phyloP scores from a whole-genome alignment of 2,113 vertebrate genomes.

The Suricata suricatta region DNA sequence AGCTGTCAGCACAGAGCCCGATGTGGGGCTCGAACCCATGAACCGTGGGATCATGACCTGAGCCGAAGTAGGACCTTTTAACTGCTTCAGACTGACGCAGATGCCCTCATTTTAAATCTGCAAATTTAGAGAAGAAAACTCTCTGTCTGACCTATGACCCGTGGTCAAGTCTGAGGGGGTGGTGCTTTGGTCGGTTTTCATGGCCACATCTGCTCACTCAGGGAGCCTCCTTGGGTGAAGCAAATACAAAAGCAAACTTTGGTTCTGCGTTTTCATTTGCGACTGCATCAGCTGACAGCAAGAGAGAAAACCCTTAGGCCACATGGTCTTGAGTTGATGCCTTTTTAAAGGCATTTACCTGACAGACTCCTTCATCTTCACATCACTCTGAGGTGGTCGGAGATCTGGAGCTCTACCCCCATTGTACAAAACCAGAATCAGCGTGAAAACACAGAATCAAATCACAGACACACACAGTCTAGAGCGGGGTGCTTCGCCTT shows the following conservation, averaged over 20 bases:
- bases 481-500: neutral
- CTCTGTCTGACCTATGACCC: neutral
- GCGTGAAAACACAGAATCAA: neutral
- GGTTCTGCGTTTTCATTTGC: neutral
- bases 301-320: neutral
- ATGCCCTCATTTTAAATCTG: neutral
- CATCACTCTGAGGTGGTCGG: slow-evolving; percentile 28
- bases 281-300: neutral
- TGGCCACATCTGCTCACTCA: neutral
- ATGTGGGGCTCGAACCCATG: fast-evolving
- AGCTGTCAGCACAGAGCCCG: no score
- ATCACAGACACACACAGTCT: neutral
- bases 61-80: no score
- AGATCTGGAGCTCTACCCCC: neutral
- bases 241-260: neutral
- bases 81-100: no score
- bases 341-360: slow-evolving; percentile 10
- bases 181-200: neutral
- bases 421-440: slow-evolving; percentile 2
- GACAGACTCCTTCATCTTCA: neutral
- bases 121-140: neutral
- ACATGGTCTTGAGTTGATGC: neutral
- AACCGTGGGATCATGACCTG: no score
- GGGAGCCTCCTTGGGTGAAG: neutral
- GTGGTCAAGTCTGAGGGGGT: neutral